Base-by-base conservation (phyloP, 1,140 invertebrate species). In the Leptoteleia sp. region DNA sequence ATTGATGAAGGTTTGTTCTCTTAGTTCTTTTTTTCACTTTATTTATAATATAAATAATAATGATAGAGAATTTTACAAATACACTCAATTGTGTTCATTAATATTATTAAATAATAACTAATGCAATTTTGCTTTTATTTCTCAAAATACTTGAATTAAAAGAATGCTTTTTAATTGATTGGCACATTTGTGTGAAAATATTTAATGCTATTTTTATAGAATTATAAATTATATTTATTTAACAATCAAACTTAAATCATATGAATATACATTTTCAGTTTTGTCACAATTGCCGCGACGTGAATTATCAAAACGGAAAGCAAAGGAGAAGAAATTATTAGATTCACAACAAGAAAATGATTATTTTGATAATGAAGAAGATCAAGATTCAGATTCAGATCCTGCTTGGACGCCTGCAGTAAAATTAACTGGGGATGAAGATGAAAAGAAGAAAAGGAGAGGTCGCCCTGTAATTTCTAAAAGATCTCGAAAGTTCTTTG, bases 341-440 rank as follows among this genome's bases (percentile, higher is more conserved):
- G 84, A 86, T 59, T 72, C 68, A 7, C 82, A 87, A 59, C 84
- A 83, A 13, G 81, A 82, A 65, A 88, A 85, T 40, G 87, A 90
- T 67, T 86, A 88, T 50, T 88, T 83, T 19, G 88, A 89, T 38
- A 87, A 89, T 37, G 90, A 90, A 2, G 90, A 91, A 19, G 89
- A 91, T 57, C 84, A 87, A 17, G 92, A 94, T 85, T 93, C 93
- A 4, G 93, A 94, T 85, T 92, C 91, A 7, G 93, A 94, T 91
- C 93, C 93, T 6, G 93, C 93, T 4, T 94, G 93, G 93, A 93
- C 92, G 12, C 93, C 93, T 4, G 91, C 91, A 45, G 89, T 90
- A 17, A 92, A 92, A 81, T 54, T 84, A 15, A 62, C 82, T 27
- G 86, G 83, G 0, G 87, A 89, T 1, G 87, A 89, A 15, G 86